These are phyloP conservation scores for Falco cherrug DNA, from an alignment of 2,797 vertebrate species.

Conservation along the genomic window DNA sequence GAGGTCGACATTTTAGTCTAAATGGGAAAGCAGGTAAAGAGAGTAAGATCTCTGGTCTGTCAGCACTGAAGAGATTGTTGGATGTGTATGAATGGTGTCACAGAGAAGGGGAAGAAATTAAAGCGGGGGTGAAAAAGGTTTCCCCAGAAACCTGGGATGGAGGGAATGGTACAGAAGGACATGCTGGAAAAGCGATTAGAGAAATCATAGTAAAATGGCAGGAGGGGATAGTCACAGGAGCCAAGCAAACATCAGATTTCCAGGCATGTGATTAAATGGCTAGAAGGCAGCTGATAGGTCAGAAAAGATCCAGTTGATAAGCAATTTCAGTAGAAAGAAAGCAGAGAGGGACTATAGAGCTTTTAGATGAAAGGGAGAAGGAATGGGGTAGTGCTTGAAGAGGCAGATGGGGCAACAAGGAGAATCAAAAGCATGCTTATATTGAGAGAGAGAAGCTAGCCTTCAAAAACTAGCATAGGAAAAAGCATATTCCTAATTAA, in stretches of 20 bases:
- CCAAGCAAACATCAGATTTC: not conserved
- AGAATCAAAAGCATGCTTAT: not conserved
- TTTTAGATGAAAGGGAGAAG: not conserved
- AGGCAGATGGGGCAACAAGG: not conserved
- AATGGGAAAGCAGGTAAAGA: not conserved
- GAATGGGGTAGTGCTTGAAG: not conserved
- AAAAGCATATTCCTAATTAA: not conserved
- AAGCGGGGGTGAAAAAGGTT: rapidly evolving
- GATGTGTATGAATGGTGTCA: not conserved
- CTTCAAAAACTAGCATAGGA: not conserved
- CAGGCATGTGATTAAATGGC: not conserved
- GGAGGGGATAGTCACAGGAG: not conserved
- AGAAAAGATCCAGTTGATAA: not conserved
- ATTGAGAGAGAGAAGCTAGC: not conserved
- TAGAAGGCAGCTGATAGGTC: not conserved
- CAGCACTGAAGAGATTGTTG: not conserved
- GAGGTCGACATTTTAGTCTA: not conserved
- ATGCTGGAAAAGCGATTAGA: not conserved
- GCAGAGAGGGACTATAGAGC: not conserved
- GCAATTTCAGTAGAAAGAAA: not conserved
- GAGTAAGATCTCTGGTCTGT: not conserved
- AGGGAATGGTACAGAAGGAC: not conserved
- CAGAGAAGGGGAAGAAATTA: not conserved
- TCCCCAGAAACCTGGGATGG: not conserved
- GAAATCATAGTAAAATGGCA: not conserved